Base-by-base conservation (phyloP, 1,140 invertebrate genomes). In the Matsumurasca onukii region DNA sequence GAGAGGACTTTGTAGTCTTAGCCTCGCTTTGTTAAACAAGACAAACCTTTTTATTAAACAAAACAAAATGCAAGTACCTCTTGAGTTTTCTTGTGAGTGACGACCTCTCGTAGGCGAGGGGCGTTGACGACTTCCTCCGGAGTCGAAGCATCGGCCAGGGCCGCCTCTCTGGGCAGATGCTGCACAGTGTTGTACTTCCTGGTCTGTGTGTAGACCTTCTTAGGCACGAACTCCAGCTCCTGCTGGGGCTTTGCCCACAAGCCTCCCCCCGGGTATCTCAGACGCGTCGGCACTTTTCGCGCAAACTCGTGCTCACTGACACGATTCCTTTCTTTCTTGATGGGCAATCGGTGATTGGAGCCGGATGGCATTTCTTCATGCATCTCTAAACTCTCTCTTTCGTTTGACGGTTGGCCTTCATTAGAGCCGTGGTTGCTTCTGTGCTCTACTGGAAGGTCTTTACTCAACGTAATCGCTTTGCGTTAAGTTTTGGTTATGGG, bases 11-110 rank as follows among this genome's bases (percentile, higher is more conserved):
- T n/a, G n/a, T n/a, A n/a, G n/a, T n/a, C n/a, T n/a, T n/a, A n/a
- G n/a, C n/a, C n/a, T n/a, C n/a, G n/a, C n/a, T n/a, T n/a, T n/a
- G n/a, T n/a, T n/a, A n/a, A n/a, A n/a, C n/a, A n/a, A n/a, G n/a
- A n/a, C n/a, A n/a, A n/a, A n/a, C n/a, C n/a, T n/a, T n/a, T n/a
- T n/a, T n/a, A n/a, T n/a, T n/a, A n/a, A n/a, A n/a, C n/a, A n/a
- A n/a, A n/a, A n/a, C n/a, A n/a, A n/a, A n/a, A n/a, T n/a, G n/a
- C n/a, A 65, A 65, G 69, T 59, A 76, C 75, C 72, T 76, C 71
- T 66, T 90, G 88, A 1, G 85, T 82, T 79, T 89, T 91, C n/a
- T 84, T 83, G 72, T 88, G 86, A 57, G 84, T 87, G 0, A 91
- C 82, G 1, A 88, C 83, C 80, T 89, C 86, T 49, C 83, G 80